Evolutionary conservation across 2,888 invertebrate species (phyloP).

Genomic region (Rapana venosa): DNA sequence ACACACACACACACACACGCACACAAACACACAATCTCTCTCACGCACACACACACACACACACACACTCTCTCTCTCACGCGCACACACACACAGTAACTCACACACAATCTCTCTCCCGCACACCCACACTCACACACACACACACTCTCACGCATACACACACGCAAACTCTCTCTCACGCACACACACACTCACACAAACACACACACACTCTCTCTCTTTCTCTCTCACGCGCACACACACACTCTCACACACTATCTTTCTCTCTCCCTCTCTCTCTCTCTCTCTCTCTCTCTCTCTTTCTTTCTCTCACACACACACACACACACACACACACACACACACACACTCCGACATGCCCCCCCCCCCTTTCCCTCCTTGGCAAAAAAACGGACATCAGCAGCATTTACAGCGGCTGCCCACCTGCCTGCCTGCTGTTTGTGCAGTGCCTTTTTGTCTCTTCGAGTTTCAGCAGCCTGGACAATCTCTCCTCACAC

Average conservation of each 20-base stretch:
- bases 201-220: too few relatives aligned
- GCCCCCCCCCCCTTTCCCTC: background rate
- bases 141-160: too few relatives aligned
- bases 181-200: background rate
- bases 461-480: too few relatives aligned
- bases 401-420: too few relatives aligned
- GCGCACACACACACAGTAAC: too few relatives aligned
- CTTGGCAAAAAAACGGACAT: too few relatives aligned
- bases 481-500: too few relatives aligned
- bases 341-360: background rate
- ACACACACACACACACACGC: background rate
- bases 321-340: constrained; percentile 23
- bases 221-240: background rate
- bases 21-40: background rate
- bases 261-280: background rate
- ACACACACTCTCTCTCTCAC: constrained; percentile 1
- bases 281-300: background rate
- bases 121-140: background rate
- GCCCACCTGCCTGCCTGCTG: too few relatives aligned
- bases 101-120: background rate
- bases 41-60: constrained; percentile 4
- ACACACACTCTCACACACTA: background rate
- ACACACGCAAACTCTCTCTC: background rate
- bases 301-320: background rate
- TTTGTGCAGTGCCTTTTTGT: too few relatives aligned